Evolutionary conservation across 2,888 invertebrate species (phyloP), one percentile per base, ranked within the genome.

Genomic region (Fragum whitleyi): DNA sequence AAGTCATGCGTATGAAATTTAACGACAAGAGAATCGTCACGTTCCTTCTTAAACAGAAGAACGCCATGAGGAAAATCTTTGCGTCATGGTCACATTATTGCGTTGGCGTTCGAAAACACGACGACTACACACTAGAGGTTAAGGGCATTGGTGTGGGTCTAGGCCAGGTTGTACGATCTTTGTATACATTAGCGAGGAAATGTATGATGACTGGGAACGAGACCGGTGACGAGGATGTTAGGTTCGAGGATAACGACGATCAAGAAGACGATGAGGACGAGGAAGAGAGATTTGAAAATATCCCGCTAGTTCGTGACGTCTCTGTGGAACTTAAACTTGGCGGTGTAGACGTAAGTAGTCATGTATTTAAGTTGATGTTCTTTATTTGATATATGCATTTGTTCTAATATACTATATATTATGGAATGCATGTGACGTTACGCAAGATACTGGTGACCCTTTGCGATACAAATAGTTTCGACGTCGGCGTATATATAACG

Each of bases 141-240:
- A 79, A 67, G 53, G 79, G 83, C n/a, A 77, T 79, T n/a, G 83
- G 83, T 3, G 65, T 77, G 29, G 83, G 83, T 53, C 5, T 83
- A 6, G 79, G 76, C 16, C 62, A 74, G 21, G 74, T 74, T 14
- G 42, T 70, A 7, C 47, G 53, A 42, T 36, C 26, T 42, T 14
- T 83, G 2, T 67, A 79, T 47, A 57, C 16, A 59, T 32, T 83
- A 11, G 77, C 76, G 6, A 36, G 7, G 36, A 70, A 67, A 39
- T 59, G 51, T 29, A 36, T n/a, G 16, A 36, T 36, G 0, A 65
- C 67, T 23, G 72, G 70, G 28, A 73, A 72, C 9, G 68, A 47
- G 29, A n/a, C n/a, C n/a, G n/a, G n/a, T 23, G 79, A 79, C 42
- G 79, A 74, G 36, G 74, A 78, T 0, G 28, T 21, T 11, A 32